Evolutionary conservation across 2,113 vertebrate genomes (phyloP).

Genomic region (Euleptes europaea): DNA sequence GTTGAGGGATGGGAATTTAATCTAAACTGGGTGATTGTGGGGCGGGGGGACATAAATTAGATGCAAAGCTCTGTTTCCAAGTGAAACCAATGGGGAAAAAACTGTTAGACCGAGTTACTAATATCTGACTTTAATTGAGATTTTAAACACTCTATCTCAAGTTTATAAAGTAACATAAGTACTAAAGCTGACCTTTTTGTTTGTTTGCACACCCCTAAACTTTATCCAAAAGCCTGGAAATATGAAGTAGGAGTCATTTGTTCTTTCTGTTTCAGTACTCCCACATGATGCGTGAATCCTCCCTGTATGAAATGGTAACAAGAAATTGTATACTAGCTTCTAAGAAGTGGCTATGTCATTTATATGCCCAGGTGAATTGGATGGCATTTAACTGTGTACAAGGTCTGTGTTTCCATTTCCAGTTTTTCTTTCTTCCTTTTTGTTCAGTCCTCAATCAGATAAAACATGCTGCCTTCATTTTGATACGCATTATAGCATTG

Average conservation of each 20-base stretch:
- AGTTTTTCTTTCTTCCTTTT: not conserved
- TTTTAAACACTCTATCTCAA: too few relatives aligned
- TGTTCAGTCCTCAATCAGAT: not conserved
- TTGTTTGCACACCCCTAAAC: too few relatives aligned
- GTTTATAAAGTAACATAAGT: too few relatives aligned
- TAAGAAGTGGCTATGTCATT: not conserved
- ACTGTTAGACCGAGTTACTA: too few relatives aligned
- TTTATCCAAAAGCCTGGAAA: too few relatives aligned
- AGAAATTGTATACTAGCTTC: not conserved
- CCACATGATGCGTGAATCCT: not conserved
- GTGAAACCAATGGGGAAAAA: too few relatives aligned
- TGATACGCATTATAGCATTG: not conserved
- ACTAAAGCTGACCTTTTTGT: too few relatives aligned
- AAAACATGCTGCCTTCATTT: conserved; percentile 28
- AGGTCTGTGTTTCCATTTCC: not conserved
- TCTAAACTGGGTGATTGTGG: too few relatives aligned
- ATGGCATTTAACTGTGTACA: not conserved
- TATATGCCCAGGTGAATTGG: not conserved
- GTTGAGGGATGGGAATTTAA: too few relatives aligned
- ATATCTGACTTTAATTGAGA: too few relatives aligned
- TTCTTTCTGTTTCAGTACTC: not conserved
- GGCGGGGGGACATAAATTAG: too few relatives aligned
- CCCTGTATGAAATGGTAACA: not conserved
- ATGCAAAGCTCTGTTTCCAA: too few relatives aligned
- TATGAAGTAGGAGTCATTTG: not conserved